Base-by-base conservation (phyloP, 2,888 invertebrate species). In the Polia nebulosa region DNA sequence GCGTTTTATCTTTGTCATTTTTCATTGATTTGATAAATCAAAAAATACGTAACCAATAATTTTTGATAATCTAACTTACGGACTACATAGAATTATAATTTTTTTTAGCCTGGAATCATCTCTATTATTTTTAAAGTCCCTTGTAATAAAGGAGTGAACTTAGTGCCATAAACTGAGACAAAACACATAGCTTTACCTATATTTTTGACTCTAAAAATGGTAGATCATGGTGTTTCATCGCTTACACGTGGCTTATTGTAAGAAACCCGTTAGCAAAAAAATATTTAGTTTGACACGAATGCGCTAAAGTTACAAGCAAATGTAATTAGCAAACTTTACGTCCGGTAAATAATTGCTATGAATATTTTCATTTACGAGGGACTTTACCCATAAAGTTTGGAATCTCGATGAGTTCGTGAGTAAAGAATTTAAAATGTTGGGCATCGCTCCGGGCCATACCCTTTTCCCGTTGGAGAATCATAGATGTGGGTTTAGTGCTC, bases 361-460 rank as follows among this genome's bases (percentile, higher is more conserved):
- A 76, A 29, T 69, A 76, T 69, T 69, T 69, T 29, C 59, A 36
- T 39, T 32, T 22, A 22, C 25, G 29, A 32, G 71, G 71, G 75
- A 57, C 15, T 6, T 75, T 57, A 74, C 71, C 75, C 15, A 5
- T 17, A 22, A 44, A 51, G 29, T 44, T 29, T 44, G 34, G 3
- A 25, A 20, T 57, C 20, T 67, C 9, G 20, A 41, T 52, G n/a
- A 25, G 0, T 39, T 13, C n/a, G 39, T n/a, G n/a, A 11, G 6
- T 34, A 17, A n/a, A 17, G n/a, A 44, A 9, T 22, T 27, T 25
- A 3, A 3, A 15, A 20, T 39, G 27, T 34, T 73, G 41, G 47
- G 65, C 49, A 44, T 29, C 9, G 13, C 34, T 41, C 4, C 47
- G 49, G 67, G 49, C 8, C 34, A 65, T 47, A 49, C 53, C 34